Evolutionary conservation across 2,888 invertebrate species (phyloP), one percentile per base, ranked within the genome.

Genomic region (Lathronympha strigana): DNA sequence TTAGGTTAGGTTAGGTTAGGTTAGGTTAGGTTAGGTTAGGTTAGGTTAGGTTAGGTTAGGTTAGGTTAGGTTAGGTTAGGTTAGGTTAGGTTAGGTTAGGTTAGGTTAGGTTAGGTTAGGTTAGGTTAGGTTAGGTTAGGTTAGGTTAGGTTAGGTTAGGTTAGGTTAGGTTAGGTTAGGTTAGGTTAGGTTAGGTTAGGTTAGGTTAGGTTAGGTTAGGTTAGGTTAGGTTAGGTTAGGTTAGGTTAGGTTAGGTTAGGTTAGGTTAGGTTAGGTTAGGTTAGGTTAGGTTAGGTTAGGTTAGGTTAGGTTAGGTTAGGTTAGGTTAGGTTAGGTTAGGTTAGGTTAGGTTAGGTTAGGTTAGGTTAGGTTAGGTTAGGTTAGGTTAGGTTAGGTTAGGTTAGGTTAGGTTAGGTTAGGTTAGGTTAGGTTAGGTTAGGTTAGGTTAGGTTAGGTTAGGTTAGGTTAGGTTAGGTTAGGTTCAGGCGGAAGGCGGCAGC

Each of bases 1-100:
- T 25, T 54, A 28, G 31, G 54, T 25, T 54, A 28, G 31, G 54
- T 25, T 54, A 28, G 31, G 54, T 25, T 54, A 28, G 57, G 38
- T 57, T 57, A 47, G 54, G 3, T 33, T 33, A 33, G 33, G 33
- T 33, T 33, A 33, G 33, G 33, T 33, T 33, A 33, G 33, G 33
- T 33, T 33, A 33, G 33, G 33, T 33, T 33, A 33, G 33, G 33
- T 33, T 33, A 33, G 33, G 33, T 33, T 33, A 33, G 33, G 33
- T 33, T 33, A 33, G 33, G 33, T 33, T 33, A 33, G 33, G 33
- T 33, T 33, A 33, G 33, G 33, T 33, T 33, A 33, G 33, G 33
- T 33, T 33, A 33, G 33, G 33, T 33, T 33, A 33, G 33, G 33
- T 33, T 33, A 33, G 33, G 33, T 33, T 33, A 33, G 33, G 33